These are phyloP conservation scores for Sminthurinus aureus DNA, from an alignment of 2,888 invertebrate species.

Conservation along the genomic window DNA sequence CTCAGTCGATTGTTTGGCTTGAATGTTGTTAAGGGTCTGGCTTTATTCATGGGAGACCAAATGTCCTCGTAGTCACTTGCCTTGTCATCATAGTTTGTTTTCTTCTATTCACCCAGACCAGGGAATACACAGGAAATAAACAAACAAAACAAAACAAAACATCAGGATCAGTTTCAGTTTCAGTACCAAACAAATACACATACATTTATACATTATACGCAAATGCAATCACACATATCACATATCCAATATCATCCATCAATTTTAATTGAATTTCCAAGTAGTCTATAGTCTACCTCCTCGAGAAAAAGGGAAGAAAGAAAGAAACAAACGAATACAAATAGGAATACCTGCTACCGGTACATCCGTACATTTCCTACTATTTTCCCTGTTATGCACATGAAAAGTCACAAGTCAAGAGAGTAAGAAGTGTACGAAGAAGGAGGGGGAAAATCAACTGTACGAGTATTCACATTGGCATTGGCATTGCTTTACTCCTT, in stretches of 20 bases:
- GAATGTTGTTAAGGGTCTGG: constrained; percentile 58
- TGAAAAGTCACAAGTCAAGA: no score
- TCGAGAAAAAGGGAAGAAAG: neutral
- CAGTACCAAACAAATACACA: neutral
- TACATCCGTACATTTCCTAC: no score
- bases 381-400: no score
- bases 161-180: neutral
- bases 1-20: constrained; percentile 58
- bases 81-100: constrained; percentile 74
- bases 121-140: constrained; percentile 1
- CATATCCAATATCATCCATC: constrained; percentile 15
- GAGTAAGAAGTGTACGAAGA: no score
- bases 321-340: neutral
- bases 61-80: constrained; percentile 95
- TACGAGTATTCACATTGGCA: no score
- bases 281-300: neutral
- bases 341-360: no score
- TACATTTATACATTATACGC: no score
- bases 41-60: constrained; percentile 67
- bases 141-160: neutral
- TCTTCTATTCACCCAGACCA: constrained; percentile 45
- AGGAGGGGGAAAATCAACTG: no score
- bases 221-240: no score
- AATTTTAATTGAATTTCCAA: constrained; percentile 31
- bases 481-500: no score